Evolutionary conservation across 2,797 vertebrate genomes (phyloP).

Genomic region (Setipinna tenuifilis): DNA sequence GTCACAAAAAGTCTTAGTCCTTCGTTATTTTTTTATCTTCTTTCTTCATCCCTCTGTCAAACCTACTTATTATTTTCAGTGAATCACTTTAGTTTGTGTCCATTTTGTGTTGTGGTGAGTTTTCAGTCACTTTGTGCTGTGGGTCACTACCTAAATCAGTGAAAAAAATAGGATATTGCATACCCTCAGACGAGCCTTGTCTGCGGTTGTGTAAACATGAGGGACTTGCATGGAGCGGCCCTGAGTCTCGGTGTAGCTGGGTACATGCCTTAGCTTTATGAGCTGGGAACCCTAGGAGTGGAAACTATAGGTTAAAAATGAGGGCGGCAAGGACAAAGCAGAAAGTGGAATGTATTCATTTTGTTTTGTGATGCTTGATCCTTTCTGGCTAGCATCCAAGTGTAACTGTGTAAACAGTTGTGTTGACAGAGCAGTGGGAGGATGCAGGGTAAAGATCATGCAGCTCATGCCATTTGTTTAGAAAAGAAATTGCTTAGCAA

Average conservation of each 20-base stretch:
- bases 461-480: constrained; percentile 6
- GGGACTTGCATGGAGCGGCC: neutral
- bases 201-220: neutral
- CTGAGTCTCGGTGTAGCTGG: neutral
- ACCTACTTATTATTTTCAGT: neutral
- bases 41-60: neutral
- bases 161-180: neutral
- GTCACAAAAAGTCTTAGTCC: neutral
- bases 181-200: neutral
- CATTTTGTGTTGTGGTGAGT: neutral
- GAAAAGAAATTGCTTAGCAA: constrained; percentile 1
- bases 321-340: neutral
- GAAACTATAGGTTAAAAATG: neutral
- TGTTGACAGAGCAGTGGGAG: constrained; percentile 6
- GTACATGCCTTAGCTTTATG: neutral
- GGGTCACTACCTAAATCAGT: neutral
- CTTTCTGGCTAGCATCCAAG: neutral
- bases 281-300: neutral
- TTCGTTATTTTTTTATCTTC: neutral
- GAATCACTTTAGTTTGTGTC: neutral
- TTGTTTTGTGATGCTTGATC: constrained; percentile 2
- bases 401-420: constrained; percentile 4
- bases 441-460: neutral
- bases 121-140: neutral
- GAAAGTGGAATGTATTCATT: neutral